Evolutionary conservation across 2,888 invertebrate species (phyloP).

Genomic region (Melinaea menophilus): DNA sequence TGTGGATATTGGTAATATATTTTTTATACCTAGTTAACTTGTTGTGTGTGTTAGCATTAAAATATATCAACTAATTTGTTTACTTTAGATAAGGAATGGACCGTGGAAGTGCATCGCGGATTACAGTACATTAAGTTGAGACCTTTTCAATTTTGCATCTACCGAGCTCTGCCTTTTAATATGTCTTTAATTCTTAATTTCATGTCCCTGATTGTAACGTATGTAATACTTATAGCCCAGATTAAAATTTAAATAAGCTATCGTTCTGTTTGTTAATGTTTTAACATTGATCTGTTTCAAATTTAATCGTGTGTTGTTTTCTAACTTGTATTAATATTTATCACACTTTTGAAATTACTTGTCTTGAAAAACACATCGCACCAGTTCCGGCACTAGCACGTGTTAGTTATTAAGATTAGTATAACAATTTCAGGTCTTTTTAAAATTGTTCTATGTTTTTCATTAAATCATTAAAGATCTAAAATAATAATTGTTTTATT

Average conservation of each 20-base stretch:
- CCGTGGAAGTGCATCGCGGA: neutral
- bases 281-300: no score
- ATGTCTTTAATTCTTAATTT: slow-evolving; percentile 1
- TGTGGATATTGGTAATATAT: neutral
- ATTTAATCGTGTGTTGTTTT: no score
- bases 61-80: neutral
- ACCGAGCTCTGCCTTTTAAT: slow-evolving; percentile 1
- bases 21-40: neutral
- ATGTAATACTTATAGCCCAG: neutral
- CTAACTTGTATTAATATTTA: no score
- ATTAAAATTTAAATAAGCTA: neutral
- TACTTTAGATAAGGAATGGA: neutral
- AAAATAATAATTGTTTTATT: no score
- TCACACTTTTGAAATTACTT: no score
- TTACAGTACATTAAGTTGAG: neutral
- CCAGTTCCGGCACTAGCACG: no score
- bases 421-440: no score
- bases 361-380: no score
- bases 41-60: neutral
- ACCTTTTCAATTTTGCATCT: neutral
- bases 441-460: no score
- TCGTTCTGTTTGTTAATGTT: no score
- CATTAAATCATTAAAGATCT: no score
- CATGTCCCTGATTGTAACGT: neutral
- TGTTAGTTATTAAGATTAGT: no score